These are phyloP conservation scores for Falcaria lacertinaria DNA, from an alignment of 2,888 invertebrate species.

Conservation along the genomic window DNA sequence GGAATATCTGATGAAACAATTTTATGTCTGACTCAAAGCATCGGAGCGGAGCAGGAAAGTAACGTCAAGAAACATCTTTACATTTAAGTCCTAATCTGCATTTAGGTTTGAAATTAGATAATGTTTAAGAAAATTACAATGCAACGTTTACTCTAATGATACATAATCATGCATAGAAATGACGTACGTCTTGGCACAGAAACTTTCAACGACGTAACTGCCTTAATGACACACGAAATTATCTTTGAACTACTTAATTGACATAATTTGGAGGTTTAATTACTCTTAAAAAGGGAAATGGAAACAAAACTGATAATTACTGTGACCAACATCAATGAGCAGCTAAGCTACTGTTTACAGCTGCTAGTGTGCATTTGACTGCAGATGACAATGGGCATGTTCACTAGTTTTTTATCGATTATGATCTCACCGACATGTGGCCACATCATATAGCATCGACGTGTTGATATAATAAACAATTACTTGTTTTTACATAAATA, in stretches of 20 bases:
- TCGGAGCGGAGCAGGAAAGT: too few relatives aligned
- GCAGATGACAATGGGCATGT: background rate
- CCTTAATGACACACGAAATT: conserved; percentile 20
- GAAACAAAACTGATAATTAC: background rate
- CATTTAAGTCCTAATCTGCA: too few relatives aligned
- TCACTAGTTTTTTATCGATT: background rate
- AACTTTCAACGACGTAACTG: background rate
- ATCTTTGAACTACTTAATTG: conserved; percentile 22
- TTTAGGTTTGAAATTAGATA: conserved; percentile 14
- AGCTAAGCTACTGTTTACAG: background rate
- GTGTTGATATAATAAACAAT: too few relatives aligned
- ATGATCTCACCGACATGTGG: background rate
- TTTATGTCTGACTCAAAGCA: too few relatives aligned
- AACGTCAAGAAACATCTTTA: too few relatives aligned
- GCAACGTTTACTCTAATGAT: conserved; percentile 31
- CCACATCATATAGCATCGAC: too few relatives aligned
- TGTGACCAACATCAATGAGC: background rate
- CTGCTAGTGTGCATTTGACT: background rate
- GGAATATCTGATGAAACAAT: too few relatives aligned
- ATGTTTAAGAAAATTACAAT: conserved; percentile 26
- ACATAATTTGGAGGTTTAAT: conserved; percentile 18
- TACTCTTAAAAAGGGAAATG: conserved; percentile 21
- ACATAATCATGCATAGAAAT: conserved; percentile 20
- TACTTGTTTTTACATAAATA: too few relatives aligned
- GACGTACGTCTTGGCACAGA: background rate